phyloP scores from a whole-genome alignment of 1,140 invertebrate genomes.

The Drosophila kohkoa region DNA sequence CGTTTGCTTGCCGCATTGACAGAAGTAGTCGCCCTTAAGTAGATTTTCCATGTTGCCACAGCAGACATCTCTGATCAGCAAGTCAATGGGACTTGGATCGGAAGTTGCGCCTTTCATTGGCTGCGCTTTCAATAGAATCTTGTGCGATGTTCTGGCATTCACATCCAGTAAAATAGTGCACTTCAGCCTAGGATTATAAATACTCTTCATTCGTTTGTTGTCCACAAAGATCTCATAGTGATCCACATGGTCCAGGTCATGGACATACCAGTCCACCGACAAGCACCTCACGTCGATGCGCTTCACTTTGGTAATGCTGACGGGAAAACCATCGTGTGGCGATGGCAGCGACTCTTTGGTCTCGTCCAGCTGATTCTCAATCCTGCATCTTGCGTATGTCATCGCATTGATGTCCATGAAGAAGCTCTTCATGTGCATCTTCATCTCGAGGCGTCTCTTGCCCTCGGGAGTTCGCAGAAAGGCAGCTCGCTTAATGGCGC shows the following conservation, averaged over 20 bases:
- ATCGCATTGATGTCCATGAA: constrained; percentile 65
- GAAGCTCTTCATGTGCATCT: constrained; percentile 58
- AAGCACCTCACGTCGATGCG: constrained; percentile 43
- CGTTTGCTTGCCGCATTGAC: constrained; percentile 21
- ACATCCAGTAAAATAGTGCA: constrained; percentile 57
- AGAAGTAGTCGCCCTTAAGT: constrained; percentile 40
- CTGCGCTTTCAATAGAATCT: constrained; percentile 43
- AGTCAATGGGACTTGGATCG: constrained; percentile 34
- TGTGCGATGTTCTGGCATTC: constrained; percentile 39
- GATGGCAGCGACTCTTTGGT: constrained; percentile 17
- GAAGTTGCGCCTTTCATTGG: constrained; percentile 18
- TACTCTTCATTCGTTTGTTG: constrained; percentile 15
- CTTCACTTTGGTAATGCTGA: constrained; percentile 41
- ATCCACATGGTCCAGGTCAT: constrained; percentile 49
- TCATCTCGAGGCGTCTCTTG: constrained; percentile 46
- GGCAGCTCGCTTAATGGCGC: constrained; percentile 28
- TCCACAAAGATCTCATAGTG: constrained; percentile 66
- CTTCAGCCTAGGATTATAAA: constrained; percentile 40
- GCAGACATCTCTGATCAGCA: constrained; percentile 47
- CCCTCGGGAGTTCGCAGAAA: constrained; percentile 57
- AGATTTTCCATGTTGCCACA: constrained; percentile 40
- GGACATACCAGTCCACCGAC: constrained; percentile 53
- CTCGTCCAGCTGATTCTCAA: constrained; percentile 36
- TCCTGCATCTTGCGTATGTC: constrained; percentile 27
- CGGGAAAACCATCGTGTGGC: constrained; percentile 40